Conservation (phyloP, 2,113 vertebrate genomes). For the Macquaria australasica region DNA sequence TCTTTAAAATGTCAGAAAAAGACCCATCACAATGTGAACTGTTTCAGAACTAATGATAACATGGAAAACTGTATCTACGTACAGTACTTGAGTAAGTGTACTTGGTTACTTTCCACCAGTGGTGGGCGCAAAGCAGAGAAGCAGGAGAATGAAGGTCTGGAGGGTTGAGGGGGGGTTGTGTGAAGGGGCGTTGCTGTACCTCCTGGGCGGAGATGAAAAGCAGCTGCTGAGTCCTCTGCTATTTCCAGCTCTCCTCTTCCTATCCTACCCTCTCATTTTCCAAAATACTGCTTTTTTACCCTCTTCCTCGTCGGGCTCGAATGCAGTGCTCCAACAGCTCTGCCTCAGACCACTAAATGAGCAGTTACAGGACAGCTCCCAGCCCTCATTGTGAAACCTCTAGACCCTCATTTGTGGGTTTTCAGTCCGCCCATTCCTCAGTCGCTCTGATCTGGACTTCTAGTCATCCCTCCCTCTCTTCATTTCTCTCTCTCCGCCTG, state of each 20-base stretch:
- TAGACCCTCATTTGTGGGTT: conserved; percentile 53
- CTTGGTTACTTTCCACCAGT: background rate
- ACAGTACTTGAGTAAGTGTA: background rate
- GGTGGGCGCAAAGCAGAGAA: conserved; percentile 1
- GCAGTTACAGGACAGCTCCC: conserved; percentile 56
- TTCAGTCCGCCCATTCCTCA: conserved; percentile 41
- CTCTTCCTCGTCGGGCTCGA: conserved; percentile 17
- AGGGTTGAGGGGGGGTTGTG: background rate
- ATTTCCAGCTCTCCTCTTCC: conserved; percentile 79
- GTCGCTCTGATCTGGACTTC: conserved; percentile 36
- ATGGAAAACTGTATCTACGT: background rate
- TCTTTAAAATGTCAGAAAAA: background rate
- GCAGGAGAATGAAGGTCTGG: background rate
- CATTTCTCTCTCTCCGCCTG: conserved; percentile 8
- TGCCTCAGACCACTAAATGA: conserved; percentile 67
- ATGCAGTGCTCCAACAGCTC: conserved; percentile 42
- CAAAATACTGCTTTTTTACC: conserved; percentile 76
- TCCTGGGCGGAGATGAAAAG: conserved; percentile 66
- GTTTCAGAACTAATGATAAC: too few species aligned
- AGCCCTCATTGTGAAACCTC: conserved; percentile 33
- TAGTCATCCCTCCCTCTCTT: conserved; percentile 14
- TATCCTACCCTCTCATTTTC: conserved; percentile 82
- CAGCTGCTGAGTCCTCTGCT: conserved; percentile 77
- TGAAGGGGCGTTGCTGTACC: conserved; percentile 42
- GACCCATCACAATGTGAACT: background rate